Conservation (phyloP, 2,113 vertebrate genomes). For the Zosterops borbonicus region DNA sequence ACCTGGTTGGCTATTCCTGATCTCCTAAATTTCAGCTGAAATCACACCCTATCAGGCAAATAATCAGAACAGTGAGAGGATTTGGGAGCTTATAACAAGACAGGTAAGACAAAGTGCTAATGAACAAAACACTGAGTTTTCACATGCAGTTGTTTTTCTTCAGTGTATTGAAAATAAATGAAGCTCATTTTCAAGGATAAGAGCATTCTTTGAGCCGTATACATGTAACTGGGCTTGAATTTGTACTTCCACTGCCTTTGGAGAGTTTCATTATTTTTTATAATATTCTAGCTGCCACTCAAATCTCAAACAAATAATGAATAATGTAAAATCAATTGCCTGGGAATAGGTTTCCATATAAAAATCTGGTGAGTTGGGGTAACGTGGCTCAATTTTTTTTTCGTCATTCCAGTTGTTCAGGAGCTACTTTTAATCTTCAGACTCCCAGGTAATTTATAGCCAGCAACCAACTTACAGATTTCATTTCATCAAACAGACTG, state of each 20-base stretch:
- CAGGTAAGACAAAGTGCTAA: slow-evolving; percentile 13
- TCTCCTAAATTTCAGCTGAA: background rate
- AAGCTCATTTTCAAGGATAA: background rate
- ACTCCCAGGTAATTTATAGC: slow-evolving; percentile 3
- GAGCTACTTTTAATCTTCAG: background rate
- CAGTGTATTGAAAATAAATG: background rate
- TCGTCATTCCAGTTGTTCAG: background rate
- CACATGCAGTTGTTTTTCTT: background rate
- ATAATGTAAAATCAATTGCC: slow-evolving; percentile 35
- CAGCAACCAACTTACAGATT: background rate
- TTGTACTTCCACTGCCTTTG: background rate
- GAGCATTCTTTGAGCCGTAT: background rate
- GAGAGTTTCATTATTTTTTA: slow-evolving; percentile 16
- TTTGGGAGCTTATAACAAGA: background rate
- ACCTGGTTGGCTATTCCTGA: background rate
- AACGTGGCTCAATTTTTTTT: background rate
- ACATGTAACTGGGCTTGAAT: background rate
- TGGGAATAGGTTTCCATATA: slow-evolving; percentile 4
- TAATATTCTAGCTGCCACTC: slow-evolving; percentile 24
- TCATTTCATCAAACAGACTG: slow-evolving; percentile 1
- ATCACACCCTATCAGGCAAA: background rate
- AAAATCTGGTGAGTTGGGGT: background rate
- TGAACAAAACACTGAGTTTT: slow-evolving; percentile 15
- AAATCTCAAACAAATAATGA: slow-evolving; percentile 41
- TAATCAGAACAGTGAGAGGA: background rate